Evolutionary conservation across 2,888 invertebrate genomes (phyloP), one percentile per base, ranked within the genome.

Genomic region (Pilophorus perplexus): DNA sequence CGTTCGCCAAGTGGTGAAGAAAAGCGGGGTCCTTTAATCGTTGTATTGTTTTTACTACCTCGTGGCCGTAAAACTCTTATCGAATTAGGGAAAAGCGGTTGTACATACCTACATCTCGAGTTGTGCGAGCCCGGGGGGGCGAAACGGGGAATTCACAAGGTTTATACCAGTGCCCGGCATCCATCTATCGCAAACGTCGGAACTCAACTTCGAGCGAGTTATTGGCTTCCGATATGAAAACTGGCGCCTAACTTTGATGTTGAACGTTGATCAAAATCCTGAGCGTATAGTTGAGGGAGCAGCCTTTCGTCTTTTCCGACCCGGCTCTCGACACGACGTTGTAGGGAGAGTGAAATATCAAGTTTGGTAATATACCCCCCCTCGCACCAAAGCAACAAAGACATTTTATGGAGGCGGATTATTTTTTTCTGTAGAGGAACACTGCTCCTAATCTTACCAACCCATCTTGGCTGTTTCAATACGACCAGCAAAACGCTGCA

Each of bases 141-240:
- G 28, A 16, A 14, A 42, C 6, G 42, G 42, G 52, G 33, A 54
- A 18, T 8, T n/a, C n/a, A n/a, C n/a, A n/a, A n/a, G n/a, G n/a
- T 55, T 55, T 55, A 55, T 55, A 55, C 55, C 37, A 55, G 28
- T 33, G 38, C n/a, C n/a, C n/a, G n/a, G n/a, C n/a, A n/a, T n/a
- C n/a, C n/a, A n/a, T n/a, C n/a, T n/a, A n/a, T n/a, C n/a, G n/a
- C n/a, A n/a, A n/a, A n/a, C n/a, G n/a, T n/a, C n/a, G n/a, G 44
- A 55, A 42, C 59, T 27, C 59, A 25, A 23, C 25, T 14, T 27
- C 16, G 37, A 14, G 59, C 46, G 62, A 62, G 62, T 62, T 62
- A 62, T 62, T 62, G 62, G 62, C 62, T 62, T 62, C 62, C 46
- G 62, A 62, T 62, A 62, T 62, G 62, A 62, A 62, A 62, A 62